phyloP scores from a whole-genome alignment of 2,113 vertebrate species.

The Nerophis lumbriciformis region DNA sequence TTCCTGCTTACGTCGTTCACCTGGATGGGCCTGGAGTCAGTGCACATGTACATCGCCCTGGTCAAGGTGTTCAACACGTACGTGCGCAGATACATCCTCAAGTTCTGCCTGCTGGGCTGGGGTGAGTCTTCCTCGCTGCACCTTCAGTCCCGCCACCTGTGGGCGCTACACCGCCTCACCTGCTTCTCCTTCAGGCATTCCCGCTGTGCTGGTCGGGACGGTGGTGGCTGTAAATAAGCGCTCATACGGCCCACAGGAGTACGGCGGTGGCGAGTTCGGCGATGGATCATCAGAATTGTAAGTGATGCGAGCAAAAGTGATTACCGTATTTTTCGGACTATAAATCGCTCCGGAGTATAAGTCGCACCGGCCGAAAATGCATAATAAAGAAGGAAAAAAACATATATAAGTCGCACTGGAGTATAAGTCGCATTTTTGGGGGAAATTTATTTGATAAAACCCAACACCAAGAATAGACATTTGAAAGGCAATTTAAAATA shows the following conservation, averaged over 20 bases:
- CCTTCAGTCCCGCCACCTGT: neutral
- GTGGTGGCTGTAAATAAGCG: slow-evolving; percentile 76
- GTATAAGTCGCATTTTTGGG: too few relatives aligned
- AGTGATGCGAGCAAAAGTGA: slow-evolving; percentile 56
- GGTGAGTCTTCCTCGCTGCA: slow-evolving; percentile 62
- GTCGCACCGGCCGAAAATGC: too few relatives aligned
- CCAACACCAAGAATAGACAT: too few relatives aligned
- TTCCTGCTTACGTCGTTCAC: slow-evolving; percentile 94
- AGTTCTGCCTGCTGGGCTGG: slow-evolving; percentile 96
- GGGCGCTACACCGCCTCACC: neutral
- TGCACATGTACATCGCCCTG: slow-evolving; percentile 98
- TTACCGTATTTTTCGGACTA: too few relatives aligned
- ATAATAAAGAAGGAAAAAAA: too few relatives aligned
- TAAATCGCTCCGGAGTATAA: too few relatives aligned
- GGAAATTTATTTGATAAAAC: too few relatives aligned
- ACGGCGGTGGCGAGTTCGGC: slow-evolving; percentile 58
- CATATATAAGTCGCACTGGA: too few relatives aligned
- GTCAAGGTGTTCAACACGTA: slow-evolving; percentile 99
- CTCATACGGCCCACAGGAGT: slow-evolving; percentile 75
- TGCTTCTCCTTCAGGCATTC: slow-evolving; percentile 74
- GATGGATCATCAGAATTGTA: slow-evolving; percentile 82
- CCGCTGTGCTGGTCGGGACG: slow-evolving; percentile 78
- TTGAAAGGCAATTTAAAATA: too few relatives aligned
- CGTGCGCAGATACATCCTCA: slow-evolving; percentile 91
- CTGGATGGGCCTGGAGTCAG: slow-evolving; percentile 96